These are phyloP conservation scores for Otus sunia DNA, from an alignment of 2,113 vertebrate genomes.

Conservation along the genomic window DNA sequence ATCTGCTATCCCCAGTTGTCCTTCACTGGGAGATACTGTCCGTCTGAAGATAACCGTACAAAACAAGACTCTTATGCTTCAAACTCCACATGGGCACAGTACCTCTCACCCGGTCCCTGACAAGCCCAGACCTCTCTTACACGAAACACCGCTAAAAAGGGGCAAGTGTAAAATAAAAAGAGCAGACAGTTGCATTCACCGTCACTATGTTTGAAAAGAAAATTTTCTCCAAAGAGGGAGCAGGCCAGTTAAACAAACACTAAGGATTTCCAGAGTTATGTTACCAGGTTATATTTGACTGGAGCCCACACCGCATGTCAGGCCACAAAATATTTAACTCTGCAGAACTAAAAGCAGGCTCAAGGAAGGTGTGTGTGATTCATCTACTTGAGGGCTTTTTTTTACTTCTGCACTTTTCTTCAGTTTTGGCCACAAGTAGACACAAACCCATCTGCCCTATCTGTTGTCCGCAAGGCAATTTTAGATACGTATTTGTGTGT, in stretches of 20 bases:
- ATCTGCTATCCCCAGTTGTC: background rate
- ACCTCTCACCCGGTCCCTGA: background rate
- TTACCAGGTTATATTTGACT: constrained; percentile 28
- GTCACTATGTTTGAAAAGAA: background rate
- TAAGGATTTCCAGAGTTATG: background rate
- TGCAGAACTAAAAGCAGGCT: background rate
- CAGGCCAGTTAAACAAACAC: background rate
- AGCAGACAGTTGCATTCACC: background rate
- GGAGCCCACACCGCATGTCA: background rate
- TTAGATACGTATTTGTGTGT: background rate
- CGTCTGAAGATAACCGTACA: background rate
- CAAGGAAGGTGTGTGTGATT: background rate
- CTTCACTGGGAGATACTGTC: background rate
- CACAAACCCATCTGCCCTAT: background rate
- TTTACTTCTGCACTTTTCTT: background rate
- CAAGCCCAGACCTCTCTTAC: background rate
- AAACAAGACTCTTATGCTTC: background rate
- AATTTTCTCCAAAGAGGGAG: background rate
- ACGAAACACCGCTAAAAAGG: background rate
- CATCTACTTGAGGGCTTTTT: background rate
- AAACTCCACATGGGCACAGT: background rate
- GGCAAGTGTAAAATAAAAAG: background rate
- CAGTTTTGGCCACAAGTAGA: background rate
- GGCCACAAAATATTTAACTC: background rate
- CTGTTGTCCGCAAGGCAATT: background rate